A percentile compares a stretch with the other conserved stretches of the same genome.
These are phyloP conservation scores for Coleophora flavipennella DNA, from an alignment of 2,888 invertebrate genomes.

Conservation along the genomic window DNA sequence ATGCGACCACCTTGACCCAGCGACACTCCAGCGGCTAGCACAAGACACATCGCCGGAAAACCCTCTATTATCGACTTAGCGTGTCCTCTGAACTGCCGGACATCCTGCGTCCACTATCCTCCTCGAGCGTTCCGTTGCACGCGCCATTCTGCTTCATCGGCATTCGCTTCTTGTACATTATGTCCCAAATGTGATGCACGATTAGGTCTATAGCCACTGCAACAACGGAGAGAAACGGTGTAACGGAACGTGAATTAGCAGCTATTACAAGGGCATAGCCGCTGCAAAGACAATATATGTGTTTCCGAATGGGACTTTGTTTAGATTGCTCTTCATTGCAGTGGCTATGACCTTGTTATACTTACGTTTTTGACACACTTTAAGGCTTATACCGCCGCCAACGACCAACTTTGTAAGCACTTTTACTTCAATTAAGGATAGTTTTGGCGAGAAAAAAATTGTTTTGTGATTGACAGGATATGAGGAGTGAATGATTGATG, in stretches of 20 bases:
- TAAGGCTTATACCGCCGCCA: no score
- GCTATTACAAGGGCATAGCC: conserved; percentile 69
- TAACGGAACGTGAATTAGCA: conserved; percentile 25
- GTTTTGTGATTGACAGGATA: no score
- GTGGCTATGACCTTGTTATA: conserved; percentile 62
- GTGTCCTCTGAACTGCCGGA: conserved; percentile 67
- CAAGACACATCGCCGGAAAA: conserved; percentile 8
- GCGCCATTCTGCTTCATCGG: conserved; percentile 39
- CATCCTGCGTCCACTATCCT: conserved; percentile 44
- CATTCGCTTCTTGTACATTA: conserved; percentile 77
- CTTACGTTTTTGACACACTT: conserved; percentile 32
- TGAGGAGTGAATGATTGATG: no score
- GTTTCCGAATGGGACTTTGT: no score
- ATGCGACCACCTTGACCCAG: no score
- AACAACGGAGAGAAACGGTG: conserved; percentile 69
- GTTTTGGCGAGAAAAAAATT: no score
- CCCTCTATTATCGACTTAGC: conserved; percentile 58
- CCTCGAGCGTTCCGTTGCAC: conserved; percentile 47
- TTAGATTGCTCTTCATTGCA: conserved; percentile 43
- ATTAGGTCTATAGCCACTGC: conserved; percentile 99
- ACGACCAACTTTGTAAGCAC: no score
- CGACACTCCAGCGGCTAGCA: conserved; percentile 1
- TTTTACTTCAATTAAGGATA: neutral
- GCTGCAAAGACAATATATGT: conserved; percentile 41
- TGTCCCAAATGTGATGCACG: conserved; percentile 99